Conservation (phyloP, 2,797 vertebrate genomes). For the Cuniculus paca region DNA sequence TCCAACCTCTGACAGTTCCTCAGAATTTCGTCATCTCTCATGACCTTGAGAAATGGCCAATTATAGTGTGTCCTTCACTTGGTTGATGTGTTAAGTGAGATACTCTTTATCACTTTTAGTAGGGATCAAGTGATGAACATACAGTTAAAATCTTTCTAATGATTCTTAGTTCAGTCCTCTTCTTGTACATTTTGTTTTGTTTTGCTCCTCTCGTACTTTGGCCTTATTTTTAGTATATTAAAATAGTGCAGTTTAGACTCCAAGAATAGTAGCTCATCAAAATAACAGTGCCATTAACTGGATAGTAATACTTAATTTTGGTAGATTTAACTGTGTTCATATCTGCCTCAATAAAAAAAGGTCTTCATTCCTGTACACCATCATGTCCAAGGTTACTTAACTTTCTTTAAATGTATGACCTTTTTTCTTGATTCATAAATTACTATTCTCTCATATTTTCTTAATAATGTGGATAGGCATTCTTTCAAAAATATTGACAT, state of each 20-base stretch:
- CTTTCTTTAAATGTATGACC: background rate
- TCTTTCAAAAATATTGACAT: background rate
- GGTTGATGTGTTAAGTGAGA: slow-evolving; percentile 5
- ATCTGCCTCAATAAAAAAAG: background rate
- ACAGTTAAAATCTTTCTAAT: background rate
- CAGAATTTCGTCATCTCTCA: background rate
- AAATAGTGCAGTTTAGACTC: background rate
- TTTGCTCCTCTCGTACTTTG: background rate
- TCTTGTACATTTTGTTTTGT: background rate
- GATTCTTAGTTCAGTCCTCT: background rate
- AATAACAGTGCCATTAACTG: slow-evolving; percentile 18
- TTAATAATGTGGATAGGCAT: background rate
- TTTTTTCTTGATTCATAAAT: slow-evolving; percentile 19
- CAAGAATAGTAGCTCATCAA: slow-evolving; percentile 5
- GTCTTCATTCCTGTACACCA: background rate
- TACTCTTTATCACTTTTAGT: background rate
- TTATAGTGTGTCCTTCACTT: background rate
- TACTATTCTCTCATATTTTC: background rate
- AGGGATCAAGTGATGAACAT: background rate
- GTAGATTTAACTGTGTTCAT: background rate
- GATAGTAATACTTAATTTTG: background rate
- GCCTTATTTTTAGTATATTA: background rate
- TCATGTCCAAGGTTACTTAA: slow-evolving; percentile 13
- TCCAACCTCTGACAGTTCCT: background rate
- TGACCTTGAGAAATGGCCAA: background rate